A percentile compares a stretch with the other conserved stretches of the same genome.
These are phyloP conservation scores for Acanthosepion esculentum DNA, from an alignment of 2,888 invertebrate genomes.

Conservation along the genomic window DNA sequence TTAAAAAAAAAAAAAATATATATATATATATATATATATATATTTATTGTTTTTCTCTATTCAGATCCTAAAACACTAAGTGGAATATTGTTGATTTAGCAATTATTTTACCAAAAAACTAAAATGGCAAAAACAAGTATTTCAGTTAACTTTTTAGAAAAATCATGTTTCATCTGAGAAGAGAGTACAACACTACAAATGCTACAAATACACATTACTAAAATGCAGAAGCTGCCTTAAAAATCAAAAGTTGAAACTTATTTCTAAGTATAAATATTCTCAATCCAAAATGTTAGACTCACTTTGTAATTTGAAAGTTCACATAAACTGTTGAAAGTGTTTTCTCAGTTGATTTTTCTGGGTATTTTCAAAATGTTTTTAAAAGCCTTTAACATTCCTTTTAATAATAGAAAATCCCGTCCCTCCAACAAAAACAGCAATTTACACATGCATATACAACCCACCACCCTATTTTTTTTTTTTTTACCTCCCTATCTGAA, in stretches of 20 bases:
- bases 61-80: too few relatives aligned
- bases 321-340: background rate
- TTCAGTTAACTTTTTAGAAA: background rate
- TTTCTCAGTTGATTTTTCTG: background rate
- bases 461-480: background rate
- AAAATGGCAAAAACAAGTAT: background rate
- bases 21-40: too few relatives aligned
- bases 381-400: background rate
- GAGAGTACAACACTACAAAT: background rate
- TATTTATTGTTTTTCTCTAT: too few relatives aligned
- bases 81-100: too few relatives aligned
- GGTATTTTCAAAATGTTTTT: background rate
- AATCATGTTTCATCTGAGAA: background rate
- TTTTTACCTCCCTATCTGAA: background rate
- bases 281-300: background rate
- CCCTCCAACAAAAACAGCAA: background rate
- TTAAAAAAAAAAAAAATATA: too few relatives aligned
- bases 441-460: background rate
- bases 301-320: background rate
- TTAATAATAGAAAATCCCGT: background rate
- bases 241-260: background rate
- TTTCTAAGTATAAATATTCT: background rate
- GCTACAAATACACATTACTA: background rate
- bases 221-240: background rate
- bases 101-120: too few relatives aligned